Conservation (phyloP, 2,113 vertebrate species). For the Lampris megalopsis region DNA sequence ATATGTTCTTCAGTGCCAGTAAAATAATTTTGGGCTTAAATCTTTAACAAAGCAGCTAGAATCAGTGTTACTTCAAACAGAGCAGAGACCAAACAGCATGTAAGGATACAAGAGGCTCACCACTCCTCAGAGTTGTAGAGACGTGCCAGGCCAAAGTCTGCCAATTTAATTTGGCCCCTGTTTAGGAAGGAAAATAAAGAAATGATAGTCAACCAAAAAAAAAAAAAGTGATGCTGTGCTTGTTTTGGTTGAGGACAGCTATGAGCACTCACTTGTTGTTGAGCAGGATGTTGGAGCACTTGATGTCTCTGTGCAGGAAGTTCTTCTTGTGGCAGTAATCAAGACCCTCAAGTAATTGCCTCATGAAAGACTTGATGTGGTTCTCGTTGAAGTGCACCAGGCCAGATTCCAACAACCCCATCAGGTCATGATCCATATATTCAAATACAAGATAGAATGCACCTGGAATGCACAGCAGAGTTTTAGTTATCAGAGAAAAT, state of each 20-base stretch:
- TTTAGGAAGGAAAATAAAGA: constrained; percentile 43
- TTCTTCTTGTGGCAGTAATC: constrained; percentile 99
- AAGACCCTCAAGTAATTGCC: constrained; percentile 96
- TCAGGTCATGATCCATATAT: constrained; percentile 99
- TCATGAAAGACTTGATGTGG: constrained; percentile 98
- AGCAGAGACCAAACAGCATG: background rate
- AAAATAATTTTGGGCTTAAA: background rate
- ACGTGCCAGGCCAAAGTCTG: constrained; percentile 96
- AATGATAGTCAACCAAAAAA: background rate
- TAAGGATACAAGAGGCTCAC: constrained; percentile 64
- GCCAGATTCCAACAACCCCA: constrained; percentile 97
- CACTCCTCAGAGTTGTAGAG: constrained; percentile 99
- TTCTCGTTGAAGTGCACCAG: constrained; percentile 98
- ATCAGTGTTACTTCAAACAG: background rate
- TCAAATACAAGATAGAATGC: constrained; percentile 99
- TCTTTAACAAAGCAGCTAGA: background rate
- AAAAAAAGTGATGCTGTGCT: background rate
- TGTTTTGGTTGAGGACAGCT: background rate
- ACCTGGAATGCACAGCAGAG: constrained; percentile 71
- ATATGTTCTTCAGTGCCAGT: background rate
- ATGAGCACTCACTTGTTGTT: constrained; percentile 90
- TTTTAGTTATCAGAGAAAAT: too few relatives aligned
- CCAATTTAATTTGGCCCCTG: constrained; percentile 97
- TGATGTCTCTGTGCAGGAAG: constrained; percentile 97
- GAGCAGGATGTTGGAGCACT: constrained; percentile 97